Evolutionary conservation across 2,113 vertebrate genomes (phyloP), one percentile per base, ranked within the genome.

Genomic region (Toxotes jaculatrix): DNA sequence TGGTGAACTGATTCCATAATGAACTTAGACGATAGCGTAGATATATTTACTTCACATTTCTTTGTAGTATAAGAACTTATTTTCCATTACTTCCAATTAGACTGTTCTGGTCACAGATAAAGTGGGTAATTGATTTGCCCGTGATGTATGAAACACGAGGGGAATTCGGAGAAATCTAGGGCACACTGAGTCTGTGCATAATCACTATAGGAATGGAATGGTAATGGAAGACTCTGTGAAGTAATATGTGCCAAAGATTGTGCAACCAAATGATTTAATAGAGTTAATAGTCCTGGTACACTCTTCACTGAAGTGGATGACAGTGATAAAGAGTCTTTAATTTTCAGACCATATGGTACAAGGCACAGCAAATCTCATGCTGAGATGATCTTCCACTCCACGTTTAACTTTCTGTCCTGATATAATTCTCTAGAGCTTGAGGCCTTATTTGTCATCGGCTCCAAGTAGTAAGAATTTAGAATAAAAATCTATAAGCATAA

Each of bases 211-310:
- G 63, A 85, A 86, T 70, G 79, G 55, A 90, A 91, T 81, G 76
- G 79, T 61, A 66, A 61, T 75, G 71, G 84, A 79, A 82, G 40
- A 68, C 49, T 60, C 47, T 12, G 56, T 31, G 45, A 61, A 60
- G 60, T 65, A 36, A 11, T 51, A 31, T 74, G 66, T 60, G 64
- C 72, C 75, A 73, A 66, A 53, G 36, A 83, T 90, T 89, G 74
- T 36, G 32, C 75, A 91, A 88, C 70, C 16, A 67, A 72, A 53
- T 88, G 77, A 78, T 90, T 89, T 84, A 87, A 90, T 88, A 57
- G 62, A 84, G 59, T 74, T 73, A 77, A 83, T 66, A 73, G 75
- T 75, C 31, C 43, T 51, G 70, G 66, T 81, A 47, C 13, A 2
- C 77, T 68, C 56, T 64, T 67, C 70, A 72, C 68, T 72, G 63